These are phyloP conservation scores for Macrochelys suwanniensis DNA, from an alignment of 2,797 vertebrate species.

Conservation along the genomic window DNA sequence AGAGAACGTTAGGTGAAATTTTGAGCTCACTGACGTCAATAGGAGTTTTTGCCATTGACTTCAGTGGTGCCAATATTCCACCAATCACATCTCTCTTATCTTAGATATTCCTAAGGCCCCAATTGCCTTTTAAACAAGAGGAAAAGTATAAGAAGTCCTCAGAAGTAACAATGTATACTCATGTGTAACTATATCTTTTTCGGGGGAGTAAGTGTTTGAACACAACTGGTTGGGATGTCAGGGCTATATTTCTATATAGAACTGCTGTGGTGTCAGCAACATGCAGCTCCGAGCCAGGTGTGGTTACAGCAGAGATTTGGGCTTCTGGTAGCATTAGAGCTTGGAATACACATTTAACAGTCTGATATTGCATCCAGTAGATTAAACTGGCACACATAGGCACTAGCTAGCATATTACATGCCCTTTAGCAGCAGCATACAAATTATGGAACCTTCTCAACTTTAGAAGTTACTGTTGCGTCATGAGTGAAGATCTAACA, in stretches of 20 bases:
- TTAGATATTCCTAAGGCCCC: neutral
- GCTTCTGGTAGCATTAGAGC: neutral
- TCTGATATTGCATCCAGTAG: neutral
- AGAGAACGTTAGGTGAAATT: neutral
- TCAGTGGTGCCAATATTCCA: neutral
- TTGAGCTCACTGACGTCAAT: neutral
- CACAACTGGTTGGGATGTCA: neutral
- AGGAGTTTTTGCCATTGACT: neutral
- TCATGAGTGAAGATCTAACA: neutral
- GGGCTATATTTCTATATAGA: neutral
- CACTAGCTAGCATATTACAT: neutral
- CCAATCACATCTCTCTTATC: neutral
- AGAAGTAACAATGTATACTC: neutral
- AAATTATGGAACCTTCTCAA: neutral
- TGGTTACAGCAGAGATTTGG: neutral
- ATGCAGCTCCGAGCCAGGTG: neutral
- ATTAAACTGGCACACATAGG: neutral
- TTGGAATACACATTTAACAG: neutral
- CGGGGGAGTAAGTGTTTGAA: neutral
- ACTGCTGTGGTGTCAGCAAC: neutral
- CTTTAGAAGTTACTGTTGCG: constrained; percentile 20
- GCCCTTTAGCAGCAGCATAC: neutral
- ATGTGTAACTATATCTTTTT: neutral
- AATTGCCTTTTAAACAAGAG: neutral
- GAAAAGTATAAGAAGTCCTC: neutral